Conservation (phyloP, 2,113 vertebrate genomes). For the Thymallus thymallus region DNA sequence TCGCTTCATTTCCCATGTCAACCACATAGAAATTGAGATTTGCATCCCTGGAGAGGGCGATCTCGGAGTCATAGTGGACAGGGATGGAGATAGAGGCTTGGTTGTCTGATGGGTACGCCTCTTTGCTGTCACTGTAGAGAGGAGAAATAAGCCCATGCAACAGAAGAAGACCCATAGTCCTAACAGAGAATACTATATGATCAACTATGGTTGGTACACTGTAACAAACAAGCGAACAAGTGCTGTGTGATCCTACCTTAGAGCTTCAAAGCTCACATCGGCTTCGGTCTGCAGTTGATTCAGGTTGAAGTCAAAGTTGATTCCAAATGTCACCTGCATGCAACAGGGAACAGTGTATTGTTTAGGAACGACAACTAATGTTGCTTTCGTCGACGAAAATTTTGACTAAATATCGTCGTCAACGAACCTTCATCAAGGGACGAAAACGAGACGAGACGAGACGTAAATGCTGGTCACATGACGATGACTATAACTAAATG, state of each 20-base stretch:
- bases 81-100: slow-evolving; percentile 61
- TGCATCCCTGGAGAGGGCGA: slow-evolving; percentile 80
- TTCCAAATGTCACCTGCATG: slow-evolving; percentile 75
- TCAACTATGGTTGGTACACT: no score
- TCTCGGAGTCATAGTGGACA: slow-evolving; percentile 80
- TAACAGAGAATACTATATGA: no score
- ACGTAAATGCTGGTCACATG: no score
- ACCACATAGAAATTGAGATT: slow-evolving; percentile 80
- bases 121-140: slow-evolving; percentile 75
- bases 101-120: slow-evolving; percentile 74
- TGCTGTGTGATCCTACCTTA: slow-evolving; percentile 65
- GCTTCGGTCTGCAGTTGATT: slow-evolving; percentile 73
- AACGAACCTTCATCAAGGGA: no score
- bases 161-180: no score
- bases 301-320: slow-evolving; percentile 84
- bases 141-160: no score
- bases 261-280: slow-evolving; percentile 66
- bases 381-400: no score
- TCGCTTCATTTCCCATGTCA: slow-evolving; percentile 58
- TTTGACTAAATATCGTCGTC: no score
- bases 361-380: neutral
- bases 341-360: slow-evolving; percentile 16
- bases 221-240: neutral
- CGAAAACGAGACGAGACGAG: no score
- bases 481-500: no score